phyloP scores from a whole-genome alignment of 2,888 invertebrate species.

The Notocelia uddmanniana region DNA sequence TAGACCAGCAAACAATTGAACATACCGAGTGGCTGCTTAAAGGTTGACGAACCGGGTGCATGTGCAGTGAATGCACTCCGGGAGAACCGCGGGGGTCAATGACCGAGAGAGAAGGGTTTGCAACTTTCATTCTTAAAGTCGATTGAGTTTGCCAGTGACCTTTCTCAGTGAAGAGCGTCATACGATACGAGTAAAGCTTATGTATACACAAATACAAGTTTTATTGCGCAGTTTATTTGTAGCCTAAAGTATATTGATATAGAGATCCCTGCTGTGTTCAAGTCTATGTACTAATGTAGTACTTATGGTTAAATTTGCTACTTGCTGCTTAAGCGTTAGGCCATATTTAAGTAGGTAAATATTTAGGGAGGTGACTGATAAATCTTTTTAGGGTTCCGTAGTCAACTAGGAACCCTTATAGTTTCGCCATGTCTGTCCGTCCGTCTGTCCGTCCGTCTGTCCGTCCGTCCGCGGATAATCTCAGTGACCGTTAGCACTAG shows the following conservation, averaged over 20 bases:
- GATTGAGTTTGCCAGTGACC: not conserved
- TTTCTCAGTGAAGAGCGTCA: not conserved
- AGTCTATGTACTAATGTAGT: too few species aligned
- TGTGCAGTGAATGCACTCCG: slow-evolving; percentile 48
- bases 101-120: slow-evolving; percentile 47
- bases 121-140: slow-evolving; percentile 36
- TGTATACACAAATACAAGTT: not conserved
- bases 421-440: too few species aligned
- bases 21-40: slow-evolving; percentile 1
- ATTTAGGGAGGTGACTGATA: too few species aligned
- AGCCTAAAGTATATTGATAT: not conserved
- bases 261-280: too few species aligned
- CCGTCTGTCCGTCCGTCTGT: too few species aligned
- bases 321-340: too few species aligned
- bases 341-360: too few species aligned
- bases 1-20: not conserved
- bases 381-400: too few species aligned
- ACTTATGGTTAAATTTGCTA: too few species aligned
- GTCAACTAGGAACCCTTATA: too few species aligned
- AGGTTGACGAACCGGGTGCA: slow-evolving; percentile 34
- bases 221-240: not conserved
- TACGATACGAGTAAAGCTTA: not conserved
- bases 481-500: too few species aligned
- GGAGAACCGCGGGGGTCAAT: slow-evolving; percentile 53
- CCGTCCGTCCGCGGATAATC: too few species aligned